These are phyloP conservation scores for Falcunculus frontatus DNA, from an alignment of 2,113 vertebrate genomes.

Conservation along the genomic window DNA sequence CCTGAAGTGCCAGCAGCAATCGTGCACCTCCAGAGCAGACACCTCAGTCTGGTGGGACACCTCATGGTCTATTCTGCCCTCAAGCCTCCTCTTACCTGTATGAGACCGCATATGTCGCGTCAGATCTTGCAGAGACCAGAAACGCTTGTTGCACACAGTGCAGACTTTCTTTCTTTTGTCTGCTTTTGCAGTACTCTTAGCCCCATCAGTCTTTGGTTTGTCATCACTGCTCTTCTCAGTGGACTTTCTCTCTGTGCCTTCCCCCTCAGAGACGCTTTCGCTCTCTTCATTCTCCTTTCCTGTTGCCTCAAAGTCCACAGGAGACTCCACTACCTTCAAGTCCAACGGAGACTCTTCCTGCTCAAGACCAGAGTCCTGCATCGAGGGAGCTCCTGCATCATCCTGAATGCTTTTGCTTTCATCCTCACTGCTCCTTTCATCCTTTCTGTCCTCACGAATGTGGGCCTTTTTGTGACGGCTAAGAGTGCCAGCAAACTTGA, in stretches of 20 bases:
- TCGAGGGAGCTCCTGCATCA: conserved; percentile 16
- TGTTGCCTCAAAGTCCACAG: conserved; percentile 47
- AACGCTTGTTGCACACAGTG: conserved; percentile 90
- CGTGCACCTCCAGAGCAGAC: not conserved
- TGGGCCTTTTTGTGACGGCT: conserved; percentile 90
- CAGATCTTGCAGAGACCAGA: conserved; percentile 98
- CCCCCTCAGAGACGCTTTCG: conserved; percentile 79
- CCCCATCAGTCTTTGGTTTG: conserved; percentile 80
- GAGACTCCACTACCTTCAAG: conserved; percentile 60
- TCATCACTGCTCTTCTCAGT: conserved; percentile 82
- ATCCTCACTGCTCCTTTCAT: conserved; percentile 57
- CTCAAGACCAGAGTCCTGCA: conserved; percentile 33
- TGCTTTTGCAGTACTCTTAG: conserved; percentile 76
- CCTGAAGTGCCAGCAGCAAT: not conserved
- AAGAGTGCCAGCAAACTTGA: conserved; percentile 91
- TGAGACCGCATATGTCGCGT: conserved; percentile 97
- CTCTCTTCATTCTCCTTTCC: conserved; percentile 70
- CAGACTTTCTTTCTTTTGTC: conserved; percentile 99
- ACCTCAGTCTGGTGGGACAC: not conserved
- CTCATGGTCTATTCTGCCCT: not conserved
- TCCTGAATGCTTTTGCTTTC: conserved; percentile 25
- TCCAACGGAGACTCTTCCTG: conserved; percentile 56
- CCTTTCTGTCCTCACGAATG: conserved; percentile 67
- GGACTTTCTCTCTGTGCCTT: conserved; percentile 74
- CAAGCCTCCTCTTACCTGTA: conserved; percentile 81